Evolutionary conservation across 2,113 vertebrate genomes (phyloP), one percentile per base, ranked within the genome.

Genomic region (Halichoeres trimaculatus): DNA sequence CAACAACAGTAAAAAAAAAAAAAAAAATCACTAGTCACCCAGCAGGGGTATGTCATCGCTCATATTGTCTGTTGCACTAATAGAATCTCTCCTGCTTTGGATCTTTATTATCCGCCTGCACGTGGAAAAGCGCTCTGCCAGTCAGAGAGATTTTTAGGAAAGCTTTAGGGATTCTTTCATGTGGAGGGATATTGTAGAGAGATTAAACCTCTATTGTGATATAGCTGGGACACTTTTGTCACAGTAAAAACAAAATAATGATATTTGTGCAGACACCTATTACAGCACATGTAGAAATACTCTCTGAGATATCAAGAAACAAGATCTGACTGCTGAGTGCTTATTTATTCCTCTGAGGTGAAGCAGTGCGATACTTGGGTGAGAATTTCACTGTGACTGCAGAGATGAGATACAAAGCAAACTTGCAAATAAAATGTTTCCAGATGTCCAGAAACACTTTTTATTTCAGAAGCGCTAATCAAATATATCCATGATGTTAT

Each of bases 21-120:
- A 67, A 68, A 80, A 82, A 81, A 81, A 84, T 80, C 85, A 84
- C 79, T 66, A 75, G 80, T 84, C 80, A 80, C 78, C 47, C 80
- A 87, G 89, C 72, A 73, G 80, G 78, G 30, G 78, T 65, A 16
- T 85, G 76, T 88, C 78, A 60, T 54, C 2, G 9, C 57, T 77
- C 62, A 69, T 70, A 78, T 47, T 40, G 38, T 76, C 65, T 61
- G 55, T 40, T 41, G 61, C 54, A 10, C 68, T 84, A 72, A 85
- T 78, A 50, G 61, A 74, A 64, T 35, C 58, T 56, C 57, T 75
- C 64, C 65, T n/a, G 51, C 64, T 76, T 70, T 61, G 50, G 55
- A 63, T 66, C 65, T 72, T 55, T 76, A 56, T 22, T 70, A 36
- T 43, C 57, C 52, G 61, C 22, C 4, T n/a, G 52, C 75, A 47